These are phyloP conservation scores for Zoanthus sociatus DNA, from an alignment of 92 coral and sea anemone genomes.

Conservation along the genomic window DNA sequence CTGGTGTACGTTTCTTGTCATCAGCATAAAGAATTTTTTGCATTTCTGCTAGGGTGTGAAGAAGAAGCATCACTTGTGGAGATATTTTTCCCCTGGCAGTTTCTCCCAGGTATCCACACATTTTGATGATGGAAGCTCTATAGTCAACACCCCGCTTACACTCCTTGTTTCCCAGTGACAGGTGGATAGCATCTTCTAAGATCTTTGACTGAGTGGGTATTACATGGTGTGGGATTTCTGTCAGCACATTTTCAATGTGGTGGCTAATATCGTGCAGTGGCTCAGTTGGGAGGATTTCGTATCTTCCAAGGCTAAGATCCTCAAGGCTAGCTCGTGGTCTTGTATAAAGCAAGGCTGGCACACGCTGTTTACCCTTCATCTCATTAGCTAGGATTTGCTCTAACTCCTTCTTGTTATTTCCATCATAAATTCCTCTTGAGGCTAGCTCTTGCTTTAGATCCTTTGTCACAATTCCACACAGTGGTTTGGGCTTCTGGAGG, in stretches of 20 bases:
- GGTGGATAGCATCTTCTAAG: conserved; percentile 4
- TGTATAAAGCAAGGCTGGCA: conserved; percentile 45
- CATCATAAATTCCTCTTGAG: conserved; percentile 53
- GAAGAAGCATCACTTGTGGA: not conserved
- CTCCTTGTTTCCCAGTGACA: conserved; percentile 30
- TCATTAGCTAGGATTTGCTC: conserved; percentile 24
- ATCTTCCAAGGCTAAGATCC: conserved; percentile 20
- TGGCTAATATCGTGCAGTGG: conserved; percentile 46
- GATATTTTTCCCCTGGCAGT: not conserved
- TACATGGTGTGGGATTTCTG: conserved; percentile 44
- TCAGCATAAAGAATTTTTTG: not conserved
- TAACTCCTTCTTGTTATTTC: conserved; percentile 53
- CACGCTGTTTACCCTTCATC: conserved; percentile 30
- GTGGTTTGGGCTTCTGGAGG: conserved; percentile 42
- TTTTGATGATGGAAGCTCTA: conserved; percentile 35
- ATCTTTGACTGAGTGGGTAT: conserved; percentile 18
- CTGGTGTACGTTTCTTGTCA: not conserved
- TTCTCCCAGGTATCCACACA: not conserved
- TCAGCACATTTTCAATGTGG: conserved; percentile 49
- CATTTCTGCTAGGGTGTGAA: not conserved
- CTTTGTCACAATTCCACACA: conserved; percentile 14
- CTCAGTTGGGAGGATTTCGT: conserved; percentile 42
- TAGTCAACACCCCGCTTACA: conserved; percentile 31
- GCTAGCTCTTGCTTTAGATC: conserved; percentile 54
- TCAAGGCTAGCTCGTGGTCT: conserved; percentile 20